Percentiles rank a stretch among this genome's conserved stretches.
Evolutionary conservation across 2,113 vertebrate species (phyloP).

Genomic region (Cyanoliseus patagonus): DNA sequence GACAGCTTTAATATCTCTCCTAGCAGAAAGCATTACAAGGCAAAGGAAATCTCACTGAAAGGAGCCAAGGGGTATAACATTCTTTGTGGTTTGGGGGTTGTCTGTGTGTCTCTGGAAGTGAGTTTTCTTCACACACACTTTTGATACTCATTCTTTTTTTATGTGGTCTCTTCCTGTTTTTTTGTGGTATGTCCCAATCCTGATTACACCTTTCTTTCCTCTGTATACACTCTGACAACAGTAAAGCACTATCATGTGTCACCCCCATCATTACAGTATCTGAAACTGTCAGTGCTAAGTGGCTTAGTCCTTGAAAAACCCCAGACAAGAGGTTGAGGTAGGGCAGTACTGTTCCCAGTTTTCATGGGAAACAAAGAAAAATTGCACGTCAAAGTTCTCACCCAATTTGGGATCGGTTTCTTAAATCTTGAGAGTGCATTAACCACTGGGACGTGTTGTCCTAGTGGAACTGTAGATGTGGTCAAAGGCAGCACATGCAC

Average conservation of each 20-base stretch:
- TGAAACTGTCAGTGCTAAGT: background rate
- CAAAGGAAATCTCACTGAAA: background rate
- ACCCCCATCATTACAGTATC: background rate
- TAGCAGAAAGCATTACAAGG: background rate
- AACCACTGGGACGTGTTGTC: background rate
- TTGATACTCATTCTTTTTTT: background rate
- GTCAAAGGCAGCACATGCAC: background rate
- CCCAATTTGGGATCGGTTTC: background rate
- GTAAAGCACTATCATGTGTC: background rate
- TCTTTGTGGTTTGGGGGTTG: background rate
- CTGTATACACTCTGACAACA: background rate
- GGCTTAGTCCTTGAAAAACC: background rate
- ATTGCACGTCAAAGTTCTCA: background rate
- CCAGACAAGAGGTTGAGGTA: background rate
- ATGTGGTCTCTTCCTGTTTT: background rate
- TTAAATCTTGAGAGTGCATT: background rate
- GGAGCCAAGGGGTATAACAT: background rate
- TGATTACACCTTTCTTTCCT: background rate
- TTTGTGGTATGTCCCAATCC: background rate
- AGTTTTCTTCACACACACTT: background rate
- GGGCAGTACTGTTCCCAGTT: background rate
- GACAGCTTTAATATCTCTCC: background rate
- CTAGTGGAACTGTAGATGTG: accelerated
- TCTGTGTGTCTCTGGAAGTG: background rate
- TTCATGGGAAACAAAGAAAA: background rate